These are phyloP conservation scores for Pteropus alecto DNA, from an alignment of 2,113 vertebrate species.

Conservation along the genomic window DNA sequence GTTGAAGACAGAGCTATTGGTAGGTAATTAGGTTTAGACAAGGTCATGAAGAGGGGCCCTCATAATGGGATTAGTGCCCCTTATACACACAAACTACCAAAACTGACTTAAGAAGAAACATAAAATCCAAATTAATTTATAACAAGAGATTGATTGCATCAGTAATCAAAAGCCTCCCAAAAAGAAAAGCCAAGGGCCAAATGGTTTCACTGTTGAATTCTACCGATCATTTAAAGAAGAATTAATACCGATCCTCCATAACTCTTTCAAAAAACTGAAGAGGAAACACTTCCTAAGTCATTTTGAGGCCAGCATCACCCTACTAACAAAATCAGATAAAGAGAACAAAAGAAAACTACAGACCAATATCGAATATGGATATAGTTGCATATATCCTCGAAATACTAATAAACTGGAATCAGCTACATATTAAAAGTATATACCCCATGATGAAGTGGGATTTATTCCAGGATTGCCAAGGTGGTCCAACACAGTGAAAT, in stretches of 20 bases:
- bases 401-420: neutral
- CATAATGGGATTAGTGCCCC: neutral
- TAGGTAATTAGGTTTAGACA: neutral
- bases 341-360: neutral
- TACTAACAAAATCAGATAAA: neutral
- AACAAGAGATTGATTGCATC: neutral
- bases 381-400: neutral
- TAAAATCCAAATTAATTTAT: neutral
- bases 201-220: neutral
- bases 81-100: neutral
- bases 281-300: neutral
- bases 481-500: neutral
- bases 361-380: neutral
- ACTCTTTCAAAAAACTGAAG: neutral
- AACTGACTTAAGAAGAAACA: neutral
- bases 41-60: neutral
- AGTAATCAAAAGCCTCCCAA: neutral
- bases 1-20: neutral
- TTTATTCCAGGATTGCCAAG: neutral
- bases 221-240: neutral
- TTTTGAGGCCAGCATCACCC: neutral
- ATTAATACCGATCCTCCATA: neutral
- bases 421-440: neutral
- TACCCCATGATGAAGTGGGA: neutral
- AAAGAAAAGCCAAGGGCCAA: neutral